Base-by-base conservation (phyloP, 1,140 invertebrate genomes). In the Anastrepha obliqua region DNA sequence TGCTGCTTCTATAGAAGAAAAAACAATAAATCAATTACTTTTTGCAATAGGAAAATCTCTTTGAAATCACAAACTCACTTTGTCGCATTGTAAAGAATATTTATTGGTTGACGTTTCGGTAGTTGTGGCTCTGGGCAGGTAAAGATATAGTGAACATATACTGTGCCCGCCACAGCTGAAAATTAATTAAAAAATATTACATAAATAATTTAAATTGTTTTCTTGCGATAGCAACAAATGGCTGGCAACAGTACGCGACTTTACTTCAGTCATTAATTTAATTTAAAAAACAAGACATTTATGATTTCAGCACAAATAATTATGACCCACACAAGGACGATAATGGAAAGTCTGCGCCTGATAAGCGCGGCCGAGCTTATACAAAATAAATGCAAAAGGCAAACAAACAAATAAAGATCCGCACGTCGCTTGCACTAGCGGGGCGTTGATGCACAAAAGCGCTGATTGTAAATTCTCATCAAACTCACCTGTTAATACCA, bases 21-120 rank as follows among this genome's bases (percentile, higher is more conserved):
- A 47, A 55, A 59, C 29, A 70, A 62, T 67, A 58, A 62, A 64
- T 29, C 11, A 0, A 88, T 39, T 15, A 81, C 39, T 17, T 15
- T 15, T 78, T n/a, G n/a, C 62, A 59, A 65, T 87, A 74, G 9
- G 5, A 74, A 42, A 74, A 7, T 42, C 1, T 67, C 7, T 20
- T 67, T 67, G 0, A 67, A 9, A 20, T 7, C 6, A 17, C 44
- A 39, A 44, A 91, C 90, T 91, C 87, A 93, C 93, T 92, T 92
- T 87, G 92, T 93, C 85, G 93, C 93, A 92, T 93, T 93, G 89
- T 93, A 92, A 44, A 93, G 89, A 74, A 93, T 88, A 87, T 92
- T 91, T 42, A 90, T 90, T 86, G 92, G 90, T 89, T 91, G 89
- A 88, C 91, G 91, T 87, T 89, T 92, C 42, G 91, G 91, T 85